These are phyloP conservation scores for Pelecanus crispus DNA, from an alignment of 2,113 vertebrate species.

Conservation along the genomic window DNA sequence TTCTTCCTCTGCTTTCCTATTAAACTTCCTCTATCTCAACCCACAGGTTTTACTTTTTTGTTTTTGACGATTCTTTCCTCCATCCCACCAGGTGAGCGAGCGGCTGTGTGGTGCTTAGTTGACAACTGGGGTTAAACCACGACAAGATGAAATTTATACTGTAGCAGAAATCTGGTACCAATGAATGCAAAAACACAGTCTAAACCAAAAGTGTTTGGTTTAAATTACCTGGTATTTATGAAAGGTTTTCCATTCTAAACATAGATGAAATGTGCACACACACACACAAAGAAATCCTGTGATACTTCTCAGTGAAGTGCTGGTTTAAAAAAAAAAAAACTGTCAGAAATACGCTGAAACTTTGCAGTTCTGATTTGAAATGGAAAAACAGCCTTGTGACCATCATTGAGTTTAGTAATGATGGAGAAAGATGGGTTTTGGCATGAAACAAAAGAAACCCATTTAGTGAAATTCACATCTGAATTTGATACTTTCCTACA, in stretches of 20 bases:
- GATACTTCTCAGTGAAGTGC: not conserved
- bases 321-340: not conserved
- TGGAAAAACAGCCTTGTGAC: not conserved
- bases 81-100: too few species aligned
- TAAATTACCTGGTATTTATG: not conserved
- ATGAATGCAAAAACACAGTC: not conserved
- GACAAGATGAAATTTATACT: not conserved
- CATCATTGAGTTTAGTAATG: not conserved
- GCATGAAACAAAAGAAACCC: not conserved
- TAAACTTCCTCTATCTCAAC: too few species aligned
- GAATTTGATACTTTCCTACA: not conserved
- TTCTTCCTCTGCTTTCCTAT: too few species aligned
- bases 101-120: too few species aligned
- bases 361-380: not conserved
- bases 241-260: not conserved
- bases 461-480: not conserved
- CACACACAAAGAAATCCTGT: not conserved
- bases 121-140: too few species aligned
- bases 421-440: not conserved
- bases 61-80: too few species aligned
- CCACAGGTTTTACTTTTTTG: too few species aligned
- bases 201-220: not conserved
- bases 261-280: not conserved
- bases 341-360: not conserved
- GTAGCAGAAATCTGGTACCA: not conserved